Evolutionary conservation across 1,140 invertebrate species (phyloP).

Genomic region (Caligus rogercresseyi): DNA sequence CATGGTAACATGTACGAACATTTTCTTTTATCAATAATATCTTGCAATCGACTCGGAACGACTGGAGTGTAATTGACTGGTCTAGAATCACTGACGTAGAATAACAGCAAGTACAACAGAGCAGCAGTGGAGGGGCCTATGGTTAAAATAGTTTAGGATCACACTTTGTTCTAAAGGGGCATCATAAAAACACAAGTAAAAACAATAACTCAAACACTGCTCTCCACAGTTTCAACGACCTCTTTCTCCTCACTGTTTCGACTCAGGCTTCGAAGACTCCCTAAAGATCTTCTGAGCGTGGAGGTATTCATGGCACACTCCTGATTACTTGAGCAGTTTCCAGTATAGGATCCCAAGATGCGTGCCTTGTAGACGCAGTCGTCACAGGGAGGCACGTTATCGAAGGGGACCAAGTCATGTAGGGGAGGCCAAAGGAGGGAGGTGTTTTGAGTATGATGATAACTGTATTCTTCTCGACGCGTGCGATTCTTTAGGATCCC

Average conservation of each 20-base stretch:
- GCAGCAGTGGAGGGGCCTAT: no score
- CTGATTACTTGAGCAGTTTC: neutral
- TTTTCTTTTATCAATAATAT: no score
- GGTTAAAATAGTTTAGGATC: no score
- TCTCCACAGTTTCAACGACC: conserved; percentile 12
- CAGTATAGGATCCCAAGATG: neutral
- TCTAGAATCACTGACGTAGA: no score
- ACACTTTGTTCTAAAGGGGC: no score
- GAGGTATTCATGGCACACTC: neutral
- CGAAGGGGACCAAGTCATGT: conserved; percentile 5
- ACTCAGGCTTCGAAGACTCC: neutral
- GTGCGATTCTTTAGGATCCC: conserved; percentile 13
- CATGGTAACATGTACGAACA: no score
- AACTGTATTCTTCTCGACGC: no score
- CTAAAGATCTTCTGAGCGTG: neutral
- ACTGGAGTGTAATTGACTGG: no score
- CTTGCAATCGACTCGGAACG: no score
- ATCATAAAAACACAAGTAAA: no score
- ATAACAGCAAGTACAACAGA: no score
- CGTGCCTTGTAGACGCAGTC: conserved; percentile 6
- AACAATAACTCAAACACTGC: conserved; percentile 13
- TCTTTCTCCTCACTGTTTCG: neutral
- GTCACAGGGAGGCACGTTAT: conserved; percentile 11
- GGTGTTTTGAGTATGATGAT: no score
- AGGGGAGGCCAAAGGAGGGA: neutral